Evolutionary conservation across 2,797 vertebrate genomes (phyloP).

Genomic region (Odontamblyopus rebecca): DNA sequence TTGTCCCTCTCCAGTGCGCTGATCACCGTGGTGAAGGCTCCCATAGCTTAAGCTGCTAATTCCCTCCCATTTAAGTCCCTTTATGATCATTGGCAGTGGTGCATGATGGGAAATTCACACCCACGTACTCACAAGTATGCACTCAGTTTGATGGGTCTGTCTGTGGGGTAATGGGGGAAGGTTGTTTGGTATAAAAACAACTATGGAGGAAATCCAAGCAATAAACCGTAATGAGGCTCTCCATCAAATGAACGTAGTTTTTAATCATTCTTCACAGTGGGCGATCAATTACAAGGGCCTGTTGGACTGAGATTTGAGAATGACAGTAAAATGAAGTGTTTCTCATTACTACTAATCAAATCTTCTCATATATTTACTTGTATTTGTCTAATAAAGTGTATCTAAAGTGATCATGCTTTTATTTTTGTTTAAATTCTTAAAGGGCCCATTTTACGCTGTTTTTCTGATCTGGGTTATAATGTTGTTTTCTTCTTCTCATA

Average conservation of each 20-base stretch:
- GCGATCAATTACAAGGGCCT: background rate
- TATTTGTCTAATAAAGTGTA: no score
- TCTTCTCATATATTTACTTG: no score
- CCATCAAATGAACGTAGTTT: slow-evolving; percentile 60
- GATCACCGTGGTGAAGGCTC: slow-evolving; percentile 20
- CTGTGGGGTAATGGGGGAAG: slow-evolving; percentile 19
- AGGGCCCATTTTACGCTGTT: no score
- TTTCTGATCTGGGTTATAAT: no score
- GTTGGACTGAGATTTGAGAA: background rate
- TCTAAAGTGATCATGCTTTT: no score
- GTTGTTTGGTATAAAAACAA: slow-evolving; percentile 43
- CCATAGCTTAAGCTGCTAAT: slow-evolving; percentile 22
- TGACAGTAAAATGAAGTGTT: background rate
- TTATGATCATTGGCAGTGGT: slow-evolving; percentile 17
- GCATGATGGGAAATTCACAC: slow-evolving; percentile 17
- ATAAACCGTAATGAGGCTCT: slow-evolving; percentile 43
- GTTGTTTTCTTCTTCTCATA: no score
- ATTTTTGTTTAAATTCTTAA: no score
- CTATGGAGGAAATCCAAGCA: slow-evolving; percentile 30
- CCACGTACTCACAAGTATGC: slow-evolving; percentile 15
- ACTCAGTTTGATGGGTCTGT: slow-evolving; percentile 19
- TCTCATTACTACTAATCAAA: background rate
- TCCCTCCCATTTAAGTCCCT: slow-evolving; percentile 25
- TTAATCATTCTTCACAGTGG: slow-evolving; percentile 34
- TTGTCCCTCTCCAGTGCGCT: slow-evolving; percentile 20